phyloP scores from a whole-genome alignment of 1,140 invertebrate genomes.

The Batillaria attramentaria region DNA sequence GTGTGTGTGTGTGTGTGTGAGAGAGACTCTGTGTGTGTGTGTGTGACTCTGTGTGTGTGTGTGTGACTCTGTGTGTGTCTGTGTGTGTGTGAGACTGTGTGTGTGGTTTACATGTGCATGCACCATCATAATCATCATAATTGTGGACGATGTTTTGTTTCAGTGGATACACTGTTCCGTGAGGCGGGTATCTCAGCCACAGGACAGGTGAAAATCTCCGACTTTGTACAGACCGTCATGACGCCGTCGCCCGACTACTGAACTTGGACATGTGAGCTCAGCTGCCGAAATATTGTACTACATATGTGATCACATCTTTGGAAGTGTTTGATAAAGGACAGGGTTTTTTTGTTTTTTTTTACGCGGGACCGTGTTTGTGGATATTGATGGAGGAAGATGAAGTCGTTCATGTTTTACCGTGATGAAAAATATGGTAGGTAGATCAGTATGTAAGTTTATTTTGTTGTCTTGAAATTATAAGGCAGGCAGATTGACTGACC shows the following conservation, averaged over 20 bases:
- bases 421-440: too few species aligned
- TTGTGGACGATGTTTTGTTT: slow-evolving; percentile 59
- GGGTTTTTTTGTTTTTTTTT: too few species aligned
- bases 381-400: too few species aligned
- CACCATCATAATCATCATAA: not conserved
- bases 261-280: too few species aligned
- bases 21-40: not conserved
- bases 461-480: too few species aligned
- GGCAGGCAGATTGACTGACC: too few species aligned
- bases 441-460: too few species aligned
- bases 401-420: too few species aligned
- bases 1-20: not conserved
- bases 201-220: slow-evolving; percentile 89
- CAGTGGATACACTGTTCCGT: slow-evolving; percentile 92
- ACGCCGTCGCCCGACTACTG: slow-evolving; percentile 95
- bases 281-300: not conserved
- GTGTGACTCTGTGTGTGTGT: not conserved
- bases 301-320: not conserved
- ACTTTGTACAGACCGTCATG: slow-evolving; percentile 94
- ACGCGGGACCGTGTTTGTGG: too few species aligned
- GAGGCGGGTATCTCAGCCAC: slow-evolving; percentile 90
- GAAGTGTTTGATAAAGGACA: not conserved
- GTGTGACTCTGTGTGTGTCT: not conserved
- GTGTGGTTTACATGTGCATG: not conserved
- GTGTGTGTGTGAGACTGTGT: too few species aligned